phyloP scores from a whole-genome alignment of 2,888 invertebrate genomes.

The Ceratothoa steindachneri region DNA sequence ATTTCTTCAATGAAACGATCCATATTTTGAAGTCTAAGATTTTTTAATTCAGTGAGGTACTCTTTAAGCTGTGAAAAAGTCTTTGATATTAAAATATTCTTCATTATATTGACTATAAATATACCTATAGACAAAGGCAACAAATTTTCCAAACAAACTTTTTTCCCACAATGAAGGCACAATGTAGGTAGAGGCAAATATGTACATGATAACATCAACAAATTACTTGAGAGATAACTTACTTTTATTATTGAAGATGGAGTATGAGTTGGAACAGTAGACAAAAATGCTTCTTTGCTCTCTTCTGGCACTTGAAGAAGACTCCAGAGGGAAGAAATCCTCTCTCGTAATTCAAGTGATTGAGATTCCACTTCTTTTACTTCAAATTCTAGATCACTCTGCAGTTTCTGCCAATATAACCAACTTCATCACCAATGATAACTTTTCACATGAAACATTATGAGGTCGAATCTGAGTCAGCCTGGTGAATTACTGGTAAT shows the following conservation, averaged over 20 bases:
- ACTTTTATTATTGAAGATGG: background rate
- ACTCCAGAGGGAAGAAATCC: background rate
- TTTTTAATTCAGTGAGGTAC: slow-evolving; percentile 55
- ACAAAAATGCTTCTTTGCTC: background rate
- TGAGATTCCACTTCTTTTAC: background rate
- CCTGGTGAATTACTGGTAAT: no score
- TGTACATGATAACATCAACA: no score
- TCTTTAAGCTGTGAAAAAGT: background rate
- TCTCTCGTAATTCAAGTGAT: background rate
- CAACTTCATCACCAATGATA: no score
- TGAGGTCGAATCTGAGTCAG: no score
- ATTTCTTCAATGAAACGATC: slow-evolving; percentile 62
- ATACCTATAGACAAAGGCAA: no score
- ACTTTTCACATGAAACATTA: no score
- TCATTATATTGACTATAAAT: no score
- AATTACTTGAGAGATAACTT: background rate
- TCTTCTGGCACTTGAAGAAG: background rate
- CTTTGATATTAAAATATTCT: no score
- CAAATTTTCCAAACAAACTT: no score
- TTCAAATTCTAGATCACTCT: slow-evolving; percentile 3
- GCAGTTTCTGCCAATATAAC: background rate
- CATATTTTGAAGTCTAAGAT: slow-evolving; percentile 71
- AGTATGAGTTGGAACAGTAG: background rate
- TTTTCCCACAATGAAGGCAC: no score
- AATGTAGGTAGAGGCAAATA: no score